A percentile compares a stretch with the other conserved stretches of the same genome.
phyloP scores from a whole-genome alignment of 35 echinoderm and acorn worm species.

The Chiridota heheva region DNA sequence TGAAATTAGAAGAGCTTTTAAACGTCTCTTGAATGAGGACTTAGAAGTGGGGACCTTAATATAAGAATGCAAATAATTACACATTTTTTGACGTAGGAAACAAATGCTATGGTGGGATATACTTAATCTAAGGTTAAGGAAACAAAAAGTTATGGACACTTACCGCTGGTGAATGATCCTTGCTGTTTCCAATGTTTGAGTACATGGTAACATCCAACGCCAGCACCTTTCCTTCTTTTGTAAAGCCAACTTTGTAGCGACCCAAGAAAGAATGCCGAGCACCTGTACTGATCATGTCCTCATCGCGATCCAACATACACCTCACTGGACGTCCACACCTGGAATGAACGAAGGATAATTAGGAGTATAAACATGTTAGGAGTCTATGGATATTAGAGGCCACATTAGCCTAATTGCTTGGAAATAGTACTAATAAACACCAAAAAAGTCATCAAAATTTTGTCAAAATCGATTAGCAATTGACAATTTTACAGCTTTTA shows the following conservation, averaged over 20 bases:
- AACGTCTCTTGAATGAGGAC: no score
- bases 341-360: no score
- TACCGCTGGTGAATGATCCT: conserved; percentile 63
- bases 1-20: no score
- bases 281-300: conserved; percentile 83
- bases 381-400: neutral
- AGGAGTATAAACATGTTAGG: neutral
- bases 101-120: neutral
- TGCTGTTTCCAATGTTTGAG: conserved; percentile 59
- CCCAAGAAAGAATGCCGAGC: conserved; percentile 77
- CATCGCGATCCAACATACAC: conserved; percentile 80
- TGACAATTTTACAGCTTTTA: no score
- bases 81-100: neutral
- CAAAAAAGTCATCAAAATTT: no score
- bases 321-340: conserved; percentile 76
- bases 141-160: conserved; percentile 21
- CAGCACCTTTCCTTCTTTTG: conserved; percentile 64
- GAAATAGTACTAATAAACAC: no score
- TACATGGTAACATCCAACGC: conserved; percentile 71
- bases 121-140: neutral
- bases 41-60: neutral
- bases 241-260: conserved; percentile 86
- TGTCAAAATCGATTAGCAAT: no score
- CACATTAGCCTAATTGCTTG: no score
- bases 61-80: neutral